Base-by-base conservation (phyloP, 64 coral and sea anemone genomes). In the Actinia equina region DNA sequence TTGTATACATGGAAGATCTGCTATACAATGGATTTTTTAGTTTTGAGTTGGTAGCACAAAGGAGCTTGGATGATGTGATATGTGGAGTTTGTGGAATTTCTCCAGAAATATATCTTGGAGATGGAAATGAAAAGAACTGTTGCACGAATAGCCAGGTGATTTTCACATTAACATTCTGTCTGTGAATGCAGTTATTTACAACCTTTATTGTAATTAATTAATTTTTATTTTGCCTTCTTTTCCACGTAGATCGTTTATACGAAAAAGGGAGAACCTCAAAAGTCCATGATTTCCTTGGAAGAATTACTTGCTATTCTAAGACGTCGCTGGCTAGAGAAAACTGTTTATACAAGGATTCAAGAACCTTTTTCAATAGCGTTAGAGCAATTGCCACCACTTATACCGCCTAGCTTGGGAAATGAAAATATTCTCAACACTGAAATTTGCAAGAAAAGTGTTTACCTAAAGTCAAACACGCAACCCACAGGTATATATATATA, bases 81-180 rank as follows among this genome's bases (percentile, higher is more conserved):
- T 88, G 56, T 61, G 87, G 87, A 6, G 79, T 88, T 41, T 88
- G 56, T 43, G 87, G 87, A 9, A 37, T 80, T 22, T 20, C 22
- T 16, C 46, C 46, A 61, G 87, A 88, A 23, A 44, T 88, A 2
- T 88, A 44, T 19, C 74, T 88, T 3, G 87, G 87, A 37, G 87
- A 88, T 58, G 77, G 77, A 59, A 88, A 88, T 58, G 77, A 88
- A 7, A 88, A 88, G 20, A 88, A 88, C n/a, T 88, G 76, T 13
- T 88, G 87, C 56, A 80, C 45, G 37, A 63, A 59, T 19, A 59
- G 18, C 2, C 74, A 88, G 45, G 58, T 88, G 44, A 46, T 51
- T 77, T 17, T 7, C 52, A 54, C 52, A 15, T 44, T 17, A 25
- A 15, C 74, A 5, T 26, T 30, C 7, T 41, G 30, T 6, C 43